phyloP scores from a whole-genome alignment of 2,797 vertebrate species.

The Brachyrhaphis roseni region DNA sequence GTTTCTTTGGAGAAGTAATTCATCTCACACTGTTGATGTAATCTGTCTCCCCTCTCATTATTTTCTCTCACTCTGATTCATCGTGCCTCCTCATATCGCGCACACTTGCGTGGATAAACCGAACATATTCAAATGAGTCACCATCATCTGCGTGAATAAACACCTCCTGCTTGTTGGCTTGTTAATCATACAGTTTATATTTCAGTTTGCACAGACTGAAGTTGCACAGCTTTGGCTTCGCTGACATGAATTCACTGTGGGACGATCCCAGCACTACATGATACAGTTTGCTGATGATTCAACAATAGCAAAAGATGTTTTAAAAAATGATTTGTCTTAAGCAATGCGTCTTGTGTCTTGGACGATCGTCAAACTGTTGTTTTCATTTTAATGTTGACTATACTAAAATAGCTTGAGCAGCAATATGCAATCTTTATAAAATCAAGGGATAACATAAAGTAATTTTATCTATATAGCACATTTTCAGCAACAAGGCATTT shows the following conservation, averaged over 20 bases:
- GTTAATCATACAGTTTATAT: constrained; percentile 12
- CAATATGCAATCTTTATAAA: not conserved
- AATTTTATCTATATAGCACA: no score
- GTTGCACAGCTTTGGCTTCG: not conserved
- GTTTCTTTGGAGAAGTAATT: constrained; percentile 59
- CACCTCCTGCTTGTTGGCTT: constrained; percentile 17
- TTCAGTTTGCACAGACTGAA: constrained; percentile 17
- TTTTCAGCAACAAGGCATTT: no score
- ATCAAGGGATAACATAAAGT: not conserved
- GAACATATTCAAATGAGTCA: constrained; percentile 36
- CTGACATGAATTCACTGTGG: constrained; percentile 14
- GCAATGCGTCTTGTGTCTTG: not conserved
- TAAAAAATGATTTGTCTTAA: not conserved
- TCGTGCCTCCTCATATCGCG: constrained; percentile 8
- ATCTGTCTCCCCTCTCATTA: constrained; percentile 49
- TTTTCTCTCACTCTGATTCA: constrained; percentile 17
- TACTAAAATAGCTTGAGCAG: not conserved
- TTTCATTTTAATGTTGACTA: not conserved
- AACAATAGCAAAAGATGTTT: not conserved
- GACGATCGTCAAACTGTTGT: not conserved
- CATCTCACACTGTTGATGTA: constrained; percentile 54
- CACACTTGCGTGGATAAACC: constrained; percentile 27
- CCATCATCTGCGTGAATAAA: constrained; percentile 42
- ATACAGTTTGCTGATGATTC: not conserved
- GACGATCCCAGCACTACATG: not conserved